Base-by-base conservation (phyloP, 2,888 invertebrate species). In the Autographa pulchrina region DNA sequence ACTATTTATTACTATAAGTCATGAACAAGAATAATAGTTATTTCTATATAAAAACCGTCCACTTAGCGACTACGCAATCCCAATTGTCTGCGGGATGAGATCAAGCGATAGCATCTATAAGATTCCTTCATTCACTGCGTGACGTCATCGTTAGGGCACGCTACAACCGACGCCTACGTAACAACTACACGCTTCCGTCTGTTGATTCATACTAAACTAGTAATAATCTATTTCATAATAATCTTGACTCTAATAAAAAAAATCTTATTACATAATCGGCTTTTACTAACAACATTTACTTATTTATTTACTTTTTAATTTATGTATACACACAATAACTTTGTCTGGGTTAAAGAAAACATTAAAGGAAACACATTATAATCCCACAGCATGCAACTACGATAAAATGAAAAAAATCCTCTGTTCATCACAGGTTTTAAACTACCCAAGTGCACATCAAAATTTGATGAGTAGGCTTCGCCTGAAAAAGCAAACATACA, bases 131-230 rank as follows among this genome's bases (percentile, higher is more conserved):
- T 80, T 80, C 77, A 78, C 54, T 32, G 38, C 32, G 56, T 78
- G 77, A 78, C 77, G 77, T 54, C 20, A 78, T 71, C 25, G 43
- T 60, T 80, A 77, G 81, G 77, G 77, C 81, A 78, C 77, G 65
- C 38, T 80, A 77, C 77, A 67, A 77, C 77, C 77, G 56, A 56
- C 77, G 77, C 77, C 81, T 65, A 78, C 81, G 58, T 13, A 7
- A 58, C 65, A 78, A 78, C 81, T 54, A 81, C 31, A 77, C 65
- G 31, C 66, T 81, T 78, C 77, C 77, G 81, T 60, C 60, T 32
- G 52, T 78, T 77, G 71, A 80, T 80, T 61, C 81, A 71, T 78
- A 77, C 70, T 31, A 61, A 32, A 48, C 14, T 63, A 35, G 18
- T 52, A 8, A 20, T 65, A 48, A 71, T 78, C 65, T 16, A 52